These are phyloP conservation scores for Nasonia giraulti DNA, from an alignment of 1,140 invertebrate species.

Conservation along the genomic window DNA sequence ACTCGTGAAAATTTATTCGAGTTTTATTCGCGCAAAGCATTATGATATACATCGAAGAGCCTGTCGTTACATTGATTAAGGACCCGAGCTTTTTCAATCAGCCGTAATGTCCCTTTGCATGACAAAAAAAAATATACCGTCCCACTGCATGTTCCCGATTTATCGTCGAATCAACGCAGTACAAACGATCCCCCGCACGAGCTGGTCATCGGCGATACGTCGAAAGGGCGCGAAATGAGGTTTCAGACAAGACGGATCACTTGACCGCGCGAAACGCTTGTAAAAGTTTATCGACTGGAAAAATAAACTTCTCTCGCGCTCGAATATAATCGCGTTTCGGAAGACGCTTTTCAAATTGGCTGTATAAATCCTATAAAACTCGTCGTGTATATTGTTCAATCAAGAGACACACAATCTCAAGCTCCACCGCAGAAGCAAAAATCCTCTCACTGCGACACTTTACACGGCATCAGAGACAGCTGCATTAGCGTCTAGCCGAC, in stretches of 20 bases:
- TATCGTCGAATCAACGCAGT: constrained; percentile 6
- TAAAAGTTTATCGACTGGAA: constrained; percentile 31
- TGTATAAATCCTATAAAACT: not conserved
- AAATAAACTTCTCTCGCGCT: not conserved
- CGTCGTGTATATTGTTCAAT: no score
- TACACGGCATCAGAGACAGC: no score
- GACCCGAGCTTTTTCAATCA: no score
- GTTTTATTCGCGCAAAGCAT: not conserved
- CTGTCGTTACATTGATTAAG: no score
- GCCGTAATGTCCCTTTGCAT: no score
- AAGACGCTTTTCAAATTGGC: constrained; percentile 11
- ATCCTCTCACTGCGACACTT: not conserved
- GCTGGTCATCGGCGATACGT: constrained; percentile 40
- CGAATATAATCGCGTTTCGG: no score
- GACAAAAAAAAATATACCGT: not conserved
- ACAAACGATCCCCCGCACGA: not conserved
- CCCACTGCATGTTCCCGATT: not conserved
- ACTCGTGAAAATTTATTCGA: not conserved
- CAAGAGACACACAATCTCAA: no score
- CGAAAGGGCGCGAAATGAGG: constrained; percentile 1
- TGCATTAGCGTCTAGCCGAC: not conserved
- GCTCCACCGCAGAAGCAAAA: not conserved
- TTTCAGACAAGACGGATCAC: not conserved
- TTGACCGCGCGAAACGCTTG: not conserved
- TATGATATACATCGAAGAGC: not conserved